Evolutionary conservation across 2,888 invertebrate genomes (phyloP).

Genomic region (Callyntrura guangdongensis): DNA sequence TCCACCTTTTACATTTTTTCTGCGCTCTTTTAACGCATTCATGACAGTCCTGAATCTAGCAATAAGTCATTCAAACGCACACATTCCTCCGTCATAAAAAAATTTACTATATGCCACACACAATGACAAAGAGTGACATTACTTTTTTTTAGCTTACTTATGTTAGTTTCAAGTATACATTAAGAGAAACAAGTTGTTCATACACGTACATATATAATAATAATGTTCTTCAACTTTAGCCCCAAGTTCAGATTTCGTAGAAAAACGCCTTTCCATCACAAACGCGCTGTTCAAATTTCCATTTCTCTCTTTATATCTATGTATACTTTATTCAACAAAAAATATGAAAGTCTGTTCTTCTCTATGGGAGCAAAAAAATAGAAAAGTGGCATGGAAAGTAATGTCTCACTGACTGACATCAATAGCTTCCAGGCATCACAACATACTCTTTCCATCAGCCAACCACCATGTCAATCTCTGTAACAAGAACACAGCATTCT

Average conservation of each 20-base stretch:
- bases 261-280: background rate
- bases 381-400: slow-evolving; percentile 59
- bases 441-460: slow-evolving; percentile 77
- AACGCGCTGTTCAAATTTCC: no score
- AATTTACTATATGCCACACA: slow-evolving; percentile 24
- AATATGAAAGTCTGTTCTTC: background rate
- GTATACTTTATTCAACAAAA: background rate
- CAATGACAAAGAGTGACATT: slow-evolving; percentile 6
- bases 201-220: background rate
- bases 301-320: background rate
- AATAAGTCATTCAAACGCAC: slow-evolving; percentile 62
- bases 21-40: slow-evolving; percentile 70
- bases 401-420: slow-evolving; percentile 76
- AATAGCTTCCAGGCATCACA: slow-evolving; percentile 74
- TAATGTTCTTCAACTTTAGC: slow-evolving; percentile 58
- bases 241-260: slow-evolving; percentile 30
- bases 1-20: background rate
- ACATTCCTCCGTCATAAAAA: slow-evolving; percentile 67
- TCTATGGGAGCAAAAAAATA: slow-evolving; percentile 10
- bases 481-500: slow-evolving; percentile 50
- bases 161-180: background rate
- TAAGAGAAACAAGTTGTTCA: background rate
- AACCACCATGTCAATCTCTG: slow-evolving; percentile 75
- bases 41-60: slow-evolving; percentile 63
- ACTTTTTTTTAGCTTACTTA: slow-evolving; percentile 29